A percentile compares a stretch with the other conserved stretches of the same genome.
phyloP scores from a whole-genome alignment of 2,888 invertebrate genomes.

The Campoplex capitator region DNA sequence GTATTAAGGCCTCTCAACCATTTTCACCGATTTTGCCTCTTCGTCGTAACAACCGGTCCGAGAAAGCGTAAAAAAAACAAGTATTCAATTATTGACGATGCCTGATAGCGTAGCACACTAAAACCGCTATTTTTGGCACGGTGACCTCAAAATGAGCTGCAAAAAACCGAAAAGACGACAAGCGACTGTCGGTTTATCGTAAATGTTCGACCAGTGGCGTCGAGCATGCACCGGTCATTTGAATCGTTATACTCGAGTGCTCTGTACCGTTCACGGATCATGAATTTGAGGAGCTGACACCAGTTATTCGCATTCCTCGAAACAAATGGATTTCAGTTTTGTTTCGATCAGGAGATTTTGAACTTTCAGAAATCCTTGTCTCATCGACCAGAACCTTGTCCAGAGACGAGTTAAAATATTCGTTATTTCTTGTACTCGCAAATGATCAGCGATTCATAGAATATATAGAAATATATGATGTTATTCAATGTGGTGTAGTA shows the following conservation, averaged over 20 bases:
- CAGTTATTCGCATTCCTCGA: neutral
- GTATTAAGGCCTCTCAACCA: slow-evolving; percentile 40
- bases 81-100: slow-evolving; percentile 53
- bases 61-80: slow-evolving; percentile 30
- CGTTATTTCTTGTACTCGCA: neutral
- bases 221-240: slow-evolving; percentile 3
- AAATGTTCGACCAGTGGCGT: slow-evolving; percentile 13
- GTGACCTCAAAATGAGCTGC: slow-evolving; percentile 46
- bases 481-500: neutral
- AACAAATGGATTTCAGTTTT: neutral
- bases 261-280: neutral
- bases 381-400: neutral
- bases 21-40: slow-evolving; percentile 24
- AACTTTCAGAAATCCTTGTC: neutral
- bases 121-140: slow-evolving; percentile 33
- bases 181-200: slow-evolving; percentile 32
- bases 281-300: neutral
- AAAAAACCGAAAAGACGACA: slow-evolving; percentile 39
- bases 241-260: neutral
- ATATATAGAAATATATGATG: neutral
- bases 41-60: slow-evolving; percentile 38
- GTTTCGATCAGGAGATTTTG: neutral
- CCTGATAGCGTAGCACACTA: slow-evolving; percentile 30
- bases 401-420: neutral
- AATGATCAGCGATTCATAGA: neutral